Percentiles rank a stretch among this genome's conserved stretches.
These are phyloP conservation scores for Sebastes alutus DNA, from an alignment of 2,797 vertebrate genomes.

Conservation along the genomic window DNA sequence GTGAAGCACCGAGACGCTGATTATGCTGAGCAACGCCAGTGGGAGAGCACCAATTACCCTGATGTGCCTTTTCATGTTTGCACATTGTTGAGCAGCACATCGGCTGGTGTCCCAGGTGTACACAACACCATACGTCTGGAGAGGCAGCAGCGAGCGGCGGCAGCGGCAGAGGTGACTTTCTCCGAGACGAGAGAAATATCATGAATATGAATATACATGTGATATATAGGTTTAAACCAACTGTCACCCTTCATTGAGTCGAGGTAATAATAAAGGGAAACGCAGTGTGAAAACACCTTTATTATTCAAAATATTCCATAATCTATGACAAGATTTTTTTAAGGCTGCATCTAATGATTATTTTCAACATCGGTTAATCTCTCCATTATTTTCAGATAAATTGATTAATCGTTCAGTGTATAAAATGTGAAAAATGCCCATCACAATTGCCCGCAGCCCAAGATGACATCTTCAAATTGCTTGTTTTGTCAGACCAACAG, in stretches of 20 bases:
- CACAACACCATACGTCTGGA: slow-evolving; percentile 16
- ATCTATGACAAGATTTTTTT: neutral
- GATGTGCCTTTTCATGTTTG: slow-evolving; percentile 73
- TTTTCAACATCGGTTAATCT: neutral
- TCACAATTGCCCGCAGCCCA: neutral
- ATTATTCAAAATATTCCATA: neutral
- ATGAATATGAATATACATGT: slow-evolving; percentile 34
- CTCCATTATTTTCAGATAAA: neutral
- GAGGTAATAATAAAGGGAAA: neutral
- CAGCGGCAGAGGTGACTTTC: slow-evolving; percentile 46
- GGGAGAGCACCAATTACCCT: slow-evolving; percentile 72
- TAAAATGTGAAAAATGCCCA: neutral
- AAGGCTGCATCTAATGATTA: neutral
- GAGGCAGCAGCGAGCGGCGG: slow-evolving; percentile 8
- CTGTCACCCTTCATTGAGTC: neutral
- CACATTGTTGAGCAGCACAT: slow-evolving; percentile 60
- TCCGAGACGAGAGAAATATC: slow-evolving; percentile 30
- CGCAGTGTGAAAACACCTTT: neutral
- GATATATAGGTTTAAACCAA: neutral
- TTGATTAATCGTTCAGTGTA: neutral
- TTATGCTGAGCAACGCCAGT: slow-evolving; percentile 62
- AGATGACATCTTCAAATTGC: neutral
- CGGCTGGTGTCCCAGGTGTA: slow-evolving; percentile 40
- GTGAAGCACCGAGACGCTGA: slow-evolving; percentile 41
- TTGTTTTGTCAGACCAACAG: neutral